phyloP scores from a whole-genome alignment of 2,888 invertebrate species.

The Lysandra bellargus region DNA sequence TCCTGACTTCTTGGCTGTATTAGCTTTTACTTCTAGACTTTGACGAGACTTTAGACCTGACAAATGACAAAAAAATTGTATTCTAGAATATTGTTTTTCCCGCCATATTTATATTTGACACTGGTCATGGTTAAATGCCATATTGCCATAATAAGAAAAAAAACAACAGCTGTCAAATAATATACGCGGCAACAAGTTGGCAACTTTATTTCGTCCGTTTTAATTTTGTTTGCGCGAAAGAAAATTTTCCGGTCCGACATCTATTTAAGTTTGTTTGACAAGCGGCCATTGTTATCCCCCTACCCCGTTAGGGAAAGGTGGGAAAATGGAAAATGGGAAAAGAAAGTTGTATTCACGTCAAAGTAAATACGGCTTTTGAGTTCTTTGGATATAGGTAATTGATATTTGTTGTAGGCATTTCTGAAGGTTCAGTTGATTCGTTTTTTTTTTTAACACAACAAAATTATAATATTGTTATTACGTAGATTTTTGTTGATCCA shows the following conservation, averaged over 20 bases:
- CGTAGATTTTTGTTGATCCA: no score
- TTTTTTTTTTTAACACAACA: no score
- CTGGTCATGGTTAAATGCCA: no score
- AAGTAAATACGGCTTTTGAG: constrained; percentile 15
- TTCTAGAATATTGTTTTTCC: no score
- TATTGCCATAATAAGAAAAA: no score
- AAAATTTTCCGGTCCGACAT: constrained; percentile 24
- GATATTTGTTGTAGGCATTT: neutral
- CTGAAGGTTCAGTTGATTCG: neutral
- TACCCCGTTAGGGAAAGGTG: constrained; percentile 21
- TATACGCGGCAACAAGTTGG: neutral
- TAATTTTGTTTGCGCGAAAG: constrained; percentile 26
- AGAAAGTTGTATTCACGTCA: constrained; percentile 15
- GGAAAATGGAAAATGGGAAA: constrained; percentile 21
- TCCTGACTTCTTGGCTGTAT: no score
- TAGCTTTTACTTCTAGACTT: no score
- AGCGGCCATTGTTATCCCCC: constrained; percentile 23
- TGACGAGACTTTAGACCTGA: no score
- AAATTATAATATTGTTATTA: no score
- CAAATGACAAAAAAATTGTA: no score
- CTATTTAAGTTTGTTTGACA: constrained; percentile 27
- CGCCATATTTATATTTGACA: no score
- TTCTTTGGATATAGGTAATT: neutral
- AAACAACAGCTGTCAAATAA: neutral
- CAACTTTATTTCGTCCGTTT: constrained; percentile 19